These are phyloP conservation scores for Vesta saturnalis DNA, from an alignment of 2,888 invertebrate genomes.

Conservation along the genomic window DNA sequence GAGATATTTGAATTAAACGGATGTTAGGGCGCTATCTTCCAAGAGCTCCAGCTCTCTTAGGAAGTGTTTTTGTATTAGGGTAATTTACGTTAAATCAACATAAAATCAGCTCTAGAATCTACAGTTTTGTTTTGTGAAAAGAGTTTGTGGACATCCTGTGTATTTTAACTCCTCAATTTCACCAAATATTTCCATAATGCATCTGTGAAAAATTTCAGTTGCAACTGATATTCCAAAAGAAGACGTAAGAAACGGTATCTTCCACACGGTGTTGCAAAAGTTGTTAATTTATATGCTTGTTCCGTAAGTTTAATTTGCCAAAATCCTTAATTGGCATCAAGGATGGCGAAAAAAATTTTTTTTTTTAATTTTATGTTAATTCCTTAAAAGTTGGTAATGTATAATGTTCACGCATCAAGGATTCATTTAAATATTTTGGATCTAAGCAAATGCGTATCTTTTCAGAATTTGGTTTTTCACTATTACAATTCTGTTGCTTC, in stretches of 20 bases:
- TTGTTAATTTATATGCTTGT: no score
- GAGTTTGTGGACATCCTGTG: no score
- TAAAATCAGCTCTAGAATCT: no score
- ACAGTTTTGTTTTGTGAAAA: no score
- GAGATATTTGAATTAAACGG: no score
- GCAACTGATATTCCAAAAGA: not conserved
- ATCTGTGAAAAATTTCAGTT: not conserved
- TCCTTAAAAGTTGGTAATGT: not conserved
- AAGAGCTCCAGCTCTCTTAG: no score
- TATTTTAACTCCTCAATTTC: not conserved
- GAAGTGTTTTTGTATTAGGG: no score
- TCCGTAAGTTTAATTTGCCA: not conserved
- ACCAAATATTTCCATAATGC: not conserved
- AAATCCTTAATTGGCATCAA: not conserved
- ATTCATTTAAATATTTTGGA: slow-evolving; percentile 4
- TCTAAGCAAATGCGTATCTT: not conserved
- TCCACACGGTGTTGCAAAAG: no score
- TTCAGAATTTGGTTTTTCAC: not conserved
- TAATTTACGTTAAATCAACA: no score
- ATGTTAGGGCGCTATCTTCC: no score
- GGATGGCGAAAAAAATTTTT: not conserved
- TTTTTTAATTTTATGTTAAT: not conserved
- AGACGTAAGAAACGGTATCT: not conserved
- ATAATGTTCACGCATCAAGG: slow-evolving; percentile 1
- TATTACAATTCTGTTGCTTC: not conserved